These are phyloP conservation scores for Mormyrops boulengeri DNA, from an alignment of 2,797 vertebrate species.

Conservation along the genomic window DNA sequence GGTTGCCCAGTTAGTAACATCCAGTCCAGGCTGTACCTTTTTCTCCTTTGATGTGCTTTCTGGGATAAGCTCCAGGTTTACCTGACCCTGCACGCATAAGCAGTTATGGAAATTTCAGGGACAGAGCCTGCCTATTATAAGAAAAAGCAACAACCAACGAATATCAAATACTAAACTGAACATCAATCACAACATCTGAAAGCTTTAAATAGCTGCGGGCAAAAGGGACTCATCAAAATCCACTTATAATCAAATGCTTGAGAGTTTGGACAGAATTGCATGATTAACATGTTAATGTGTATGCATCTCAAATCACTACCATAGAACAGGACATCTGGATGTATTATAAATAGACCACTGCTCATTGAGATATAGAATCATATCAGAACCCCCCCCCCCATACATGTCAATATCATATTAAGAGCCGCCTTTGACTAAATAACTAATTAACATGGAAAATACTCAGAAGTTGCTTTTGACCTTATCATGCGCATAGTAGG, in stretches of 20 bases:
- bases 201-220: background rate
- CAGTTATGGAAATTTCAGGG: background rate
- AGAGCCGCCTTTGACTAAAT: background rate
- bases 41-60: background rate
- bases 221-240: background rate
- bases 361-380: background rate
- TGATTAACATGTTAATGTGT: background rate
- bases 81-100: background rate
- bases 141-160: background rate
- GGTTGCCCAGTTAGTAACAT: background rate
- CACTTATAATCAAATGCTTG: background rate
- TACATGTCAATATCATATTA: background rate
- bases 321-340: background rate
- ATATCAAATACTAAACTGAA: conserved; percentile 7
- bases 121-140: background rate
- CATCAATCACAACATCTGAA: background rate
- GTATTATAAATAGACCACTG: background rate
- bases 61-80: background rate
- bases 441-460: background rate
- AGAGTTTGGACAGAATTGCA: background rate
- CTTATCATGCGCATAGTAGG: background rate
- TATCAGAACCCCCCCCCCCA: background rate
- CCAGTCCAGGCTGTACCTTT: background rate
- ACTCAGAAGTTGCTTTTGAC: background rate
- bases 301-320: background rate